A percentile compares a stretch with the other conserved stretches of the same genome.
phyloP scores from a whole-genome alignment of 2,797 vertebrate genomes.

The Lemur catta region DNA sequence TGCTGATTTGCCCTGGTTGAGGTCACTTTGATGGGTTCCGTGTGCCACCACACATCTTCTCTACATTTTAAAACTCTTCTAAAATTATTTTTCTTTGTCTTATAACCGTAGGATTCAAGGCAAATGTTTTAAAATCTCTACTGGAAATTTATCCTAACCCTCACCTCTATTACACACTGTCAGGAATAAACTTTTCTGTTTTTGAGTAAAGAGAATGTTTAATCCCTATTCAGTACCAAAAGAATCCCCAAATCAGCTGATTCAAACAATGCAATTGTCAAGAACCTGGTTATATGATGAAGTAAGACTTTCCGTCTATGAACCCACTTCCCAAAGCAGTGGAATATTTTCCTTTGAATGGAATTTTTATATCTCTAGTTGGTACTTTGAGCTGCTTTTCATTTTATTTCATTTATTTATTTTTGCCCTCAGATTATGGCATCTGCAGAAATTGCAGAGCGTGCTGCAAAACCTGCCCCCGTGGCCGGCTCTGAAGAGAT shows the following conservation, averaged over 20 bases:
- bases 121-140: not conserved
- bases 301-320: not conserved
- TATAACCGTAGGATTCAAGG: not conserved
- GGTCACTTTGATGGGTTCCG: not conserved
- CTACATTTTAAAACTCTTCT: not conserved
- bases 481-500: conserved; percentile 16
- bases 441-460: conserved; percentile 46
- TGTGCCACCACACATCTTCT: too few species aligned
- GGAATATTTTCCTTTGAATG: not conserved
- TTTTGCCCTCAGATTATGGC: conserved; percentile 49
- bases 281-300: not conserved
- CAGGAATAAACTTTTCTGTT: not conserved
- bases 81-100: not conserved
- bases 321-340: not conserved
- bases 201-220: not conserved
- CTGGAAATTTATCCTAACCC: not conserved
- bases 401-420: not conserved
- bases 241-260: not conserved
- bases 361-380: not conserved
- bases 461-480: conserved; percentile 25
- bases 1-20: not conserved
- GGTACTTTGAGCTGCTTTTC: too few species aligned
- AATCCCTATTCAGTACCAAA: not conserved
- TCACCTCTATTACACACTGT: not conserved
- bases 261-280: not conserved